phyloP scores from a whole-genome alignment of 2,113 vertebrate genomes.

The Euleptes europaea region DNA sequence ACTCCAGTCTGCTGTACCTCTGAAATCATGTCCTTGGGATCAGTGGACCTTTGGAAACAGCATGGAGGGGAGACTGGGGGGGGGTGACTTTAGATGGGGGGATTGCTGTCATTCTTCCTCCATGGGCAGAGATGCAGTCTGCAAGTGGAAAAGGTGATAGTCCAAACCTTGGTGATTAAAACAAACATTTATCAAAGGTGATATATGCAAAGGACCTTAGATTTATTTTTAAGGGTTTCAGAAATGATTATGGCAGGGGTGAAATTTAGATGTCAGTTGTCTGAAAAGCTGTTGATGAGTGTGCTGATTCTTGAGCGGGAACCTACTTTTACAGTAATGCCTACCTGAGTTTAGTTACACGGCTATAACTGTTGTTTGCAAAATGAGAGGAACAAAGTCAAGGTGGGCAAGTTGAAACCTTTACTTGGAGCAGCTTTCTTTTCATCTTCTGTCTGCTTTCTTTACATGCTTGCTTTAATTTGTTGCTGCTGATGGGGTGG shows the following conservation, averaged over 20 bases:
- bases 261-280: slow-evolving; percentile 40
- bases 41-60: no score
- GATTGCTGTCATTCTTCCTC: no score
- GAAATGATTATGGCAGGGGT: slow-evolving; percentile 48
- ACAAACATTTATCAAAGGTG: slow-evolving; percentile 40
- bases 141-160: no score
- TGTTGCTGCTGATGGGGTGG: background rate
- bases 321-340: slow-evolving; percentile 46
- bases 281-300: slow-evolving; percentile 43
- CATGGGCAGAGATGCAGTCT: no score
- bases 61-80: no score
- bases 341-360: slow-evolving; percentile 42
- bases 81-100: no score
- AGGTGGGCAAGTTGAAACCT: background rate
- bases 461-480: background rate
- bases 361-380: slow-evolving; percentile 32
- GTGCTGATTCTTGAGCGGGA: slow-evolving; percentile 45
- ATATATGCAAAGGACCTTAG: slow-evolving; percentile 44
- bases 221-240: slow-evolving; percentile 42
- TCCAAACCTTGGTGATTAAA: slow-evolving; percentile 28
- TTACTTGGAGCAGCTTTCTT: background rate
- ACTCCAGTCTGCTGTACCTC: no score
- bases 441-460: background rate
- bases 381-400: background rate
- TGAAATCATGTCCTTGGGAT: no score